Conservation (phyloP, 92 coral and sea anemone genomes). For the Parazoanthus swiftii region DNA sequence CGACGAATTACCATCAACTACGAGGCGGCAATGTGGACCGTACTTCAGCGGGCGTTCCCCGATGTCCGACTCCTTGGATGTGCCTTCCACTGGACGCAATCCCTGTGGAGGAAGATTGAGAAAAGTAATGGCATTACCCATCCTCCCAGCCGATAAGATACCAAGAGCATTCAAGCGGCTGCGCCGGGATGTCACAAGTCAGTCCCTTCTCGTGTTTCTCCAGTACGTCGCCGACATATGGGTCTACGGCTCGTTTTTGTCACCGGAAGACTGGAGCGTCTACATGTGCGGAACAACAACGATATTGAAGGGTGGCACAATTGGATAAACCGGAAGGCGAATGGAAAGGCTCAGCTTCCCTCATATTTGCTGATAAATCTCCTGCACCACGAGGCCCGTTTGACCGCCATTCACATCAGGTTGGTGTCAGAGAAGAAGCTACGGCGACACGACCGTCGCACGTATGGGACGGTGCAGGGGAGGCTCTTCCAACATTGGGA, state of each 20-base stretch:
- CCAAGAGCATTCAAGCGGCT: neutral
- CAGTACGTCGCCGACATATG: neutral
- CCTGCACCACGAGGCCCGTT: neutral
- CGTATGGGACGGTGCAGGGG: neutral
- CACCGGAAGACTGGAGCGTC: neutral
- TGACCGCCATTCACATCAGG: neutral
- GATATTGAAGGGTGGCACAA: too few relatives aligned
- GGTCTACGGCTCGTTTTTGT: neutral
- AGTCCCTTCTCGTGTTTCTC: neutral
- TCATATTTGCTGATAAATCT: neutral
- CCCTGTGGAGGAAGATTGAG: neutral
- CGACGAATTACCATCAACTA: neutral
- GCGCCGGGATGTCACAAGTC: neutral
- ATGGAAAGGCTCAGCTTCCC: too few relatives aligned
- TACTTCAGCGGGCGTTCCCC: neutral
- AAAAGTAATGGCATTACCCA: neutral
- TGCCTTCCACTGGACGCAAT: constrained; percentile 24
- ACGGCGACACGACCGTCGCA: neutral
- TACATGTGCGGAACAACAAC: too few relatives aligned
- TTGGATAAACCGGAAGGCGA: too few relatives aligned
- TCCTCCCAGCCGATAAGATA: neutral
- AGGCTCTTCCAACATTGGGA: neutral
- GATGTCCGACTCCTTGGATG: neutral
- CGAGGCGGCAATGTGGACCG: constrained; percentile 14
- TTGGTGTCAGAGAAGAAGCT: neutral